These are phyloP conservation scores for Cartodere bifasciata DNA, from an alignment of 2,888 invertebrate genomes.

Conservation along the genomic window DNA sequence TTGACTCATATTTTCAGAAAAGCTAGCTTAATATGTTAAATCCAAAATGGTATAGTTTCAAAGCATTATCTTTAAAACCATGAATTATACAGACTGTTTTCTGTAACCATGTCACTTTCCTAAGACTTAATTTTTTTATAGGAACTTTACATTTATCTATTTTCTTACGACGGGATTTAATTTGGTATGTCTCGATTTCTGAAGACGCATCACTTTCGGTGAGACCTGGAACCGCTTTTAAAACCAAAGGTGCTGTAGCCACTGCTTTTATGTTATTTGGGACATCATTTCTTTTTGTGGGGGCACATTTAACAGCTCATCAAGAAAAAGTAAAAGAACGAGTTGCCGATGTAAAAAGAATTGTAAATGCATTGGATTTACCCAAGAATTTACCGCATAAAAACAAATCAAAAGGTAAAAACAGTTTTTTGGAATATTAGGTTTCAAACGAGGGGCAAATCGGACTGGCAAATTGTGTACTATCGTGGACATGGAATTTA, in stretches of 20 bases:
- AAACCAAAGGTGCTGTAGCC: slow-evolving; percentile 92
- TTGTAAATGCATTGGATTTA: slow-evolving; percentile 67
- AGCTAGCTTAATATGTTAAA: no score
- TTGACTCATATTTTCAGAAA: no score
- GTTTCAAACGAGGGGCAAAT: no score
- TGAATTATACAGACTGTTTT: no score
- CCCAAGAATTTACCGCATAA: slow-evolving; percentile 68
- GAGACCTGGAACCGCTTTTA: slow-evolving; percentile 77
- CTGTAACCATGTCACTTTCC: no score
- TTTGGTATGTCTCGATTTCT: slow-evolving; percentile 91
- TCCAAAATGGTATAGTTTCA: no score
- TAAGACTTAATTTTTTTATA: slow-evolving; percentile 27
- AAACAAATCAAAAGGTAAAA: slow-evolving; percentile 57
- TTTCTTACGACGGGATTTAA: slow-evolving; percentile 80
- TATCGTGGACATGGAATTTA: no score
- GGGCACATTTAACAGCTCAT: slow-evolving; percentile 89
- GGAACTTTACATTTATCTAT: slow-evolving; percentile 79
- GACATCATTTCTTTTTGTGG: slow-evolving; percentile 88
- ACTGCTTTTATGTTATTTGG: slow-evolving; percentile 89
- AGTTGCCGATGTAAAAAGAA: slow-evolving; percentile 73
- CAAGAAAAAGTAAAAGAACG: slow-evolving; percentile 79
- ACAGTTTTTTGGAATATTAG: slow-evolving; percentile 2
- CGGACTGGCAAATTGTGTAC: no score
- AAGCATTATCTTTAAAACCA: no score
- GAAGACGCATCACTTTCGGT: slow-evolving; percentile 82